These are phyloP conservation scores for Tragelaphus imberbis DNA, from an alignment of 2,113 vertebrate species.

Conservation along the genomic window DNA sequence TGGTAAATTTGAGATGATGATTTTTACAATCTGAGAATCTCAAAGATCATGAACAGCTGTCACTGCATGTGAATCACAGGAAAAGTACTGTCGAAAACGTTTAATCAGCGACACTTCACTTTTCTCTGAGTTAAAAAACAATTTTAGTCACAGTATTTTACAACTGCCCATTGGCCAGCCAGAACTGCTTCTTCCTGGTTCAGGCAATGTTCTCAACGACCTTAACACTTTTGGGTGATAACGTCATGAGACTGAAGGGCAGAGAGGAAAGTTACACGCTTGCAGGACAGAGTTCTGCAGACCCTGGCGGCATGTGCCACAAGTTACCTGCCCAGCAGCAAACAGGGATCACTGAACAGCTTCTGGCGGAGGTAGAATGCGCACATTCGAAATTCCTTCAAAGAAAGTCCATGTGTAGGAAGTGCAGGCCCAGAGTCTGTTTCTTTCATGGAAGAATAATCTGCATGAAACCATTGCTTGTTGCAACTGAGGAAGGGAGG, in stretches of 20 bases:
- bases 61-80: neutral
- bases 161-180: neutral
- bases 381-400: neutral
- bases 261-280: neutral
- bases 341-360: neutral
- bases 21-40: neutral
- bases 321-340: too few species aligned
- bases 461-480: neutral
- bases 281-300: neutral
- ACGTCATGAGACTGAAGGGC: neutral
- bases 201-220: neutral
- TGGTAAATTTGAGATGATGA: neutral
- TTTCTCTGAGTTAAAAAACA: neutral
- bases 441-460: neutral
- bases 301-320: fast-evolving
- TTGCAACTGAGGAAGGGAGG: neutral
- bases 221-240: neutral
- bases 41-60: neutral
- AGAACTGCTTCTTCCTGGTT: neutral
- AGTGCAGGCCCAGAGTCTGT: neutral
- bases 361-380: fast-evolving
- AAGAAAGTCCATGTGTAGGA: neutral
- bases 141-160: too few species aligned
- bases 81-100: neutral
- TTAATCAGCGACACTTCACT: neutral